phyloP scores from a whole-genome alignment of 2,888 invertebrate species.

The Pegoplata infirma region DNA sequence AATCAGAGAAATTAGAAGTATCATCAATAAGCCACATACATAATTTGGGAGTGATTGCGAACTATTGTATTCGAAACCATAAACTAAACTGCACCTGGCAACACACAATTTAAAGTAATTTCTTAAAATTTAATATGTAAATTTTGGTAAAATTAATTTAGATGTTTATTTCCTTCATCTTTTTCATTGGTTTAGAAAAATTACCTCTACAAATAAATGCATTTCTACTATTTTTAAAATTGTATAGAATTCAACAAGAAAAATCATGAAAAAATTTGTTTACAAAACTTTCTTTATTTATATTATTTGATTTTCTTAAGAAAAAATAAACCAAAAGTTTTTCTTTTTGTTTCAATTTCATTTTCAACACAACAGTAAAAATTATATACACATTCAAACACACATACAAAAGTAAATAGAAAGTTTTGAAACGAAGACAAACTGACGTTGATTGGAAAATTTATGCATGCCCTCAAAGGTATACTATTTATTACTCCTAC shows the following conservation, averaged over 20 bases:
- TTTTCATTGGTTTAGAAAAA: no score
- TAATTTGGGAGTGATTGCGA: no score
- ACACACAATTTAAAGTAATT: no score
- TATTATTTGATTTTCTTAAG: background rate
- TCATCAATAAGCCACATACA: no score
- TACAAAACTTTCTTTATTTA: slow-evolving; percentile 23
- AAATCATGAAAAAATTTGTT: slow-evolving; percentile 16
- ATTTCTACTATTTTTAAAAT: no score
- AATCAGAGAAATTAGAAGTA: no score
- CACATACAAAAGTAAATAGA: slow-evolving; percentile 31
- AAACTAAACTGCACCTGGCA: no score
- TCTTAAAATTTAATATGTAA: no score
- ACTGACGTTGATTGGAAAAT: slow-evolving; percentile 68
- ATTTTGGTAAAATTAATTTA: no score
- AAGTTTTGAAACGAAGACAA: slow-evolving; percentile 59
- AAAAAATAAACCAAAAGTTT: slow-evolving; percentile 5
- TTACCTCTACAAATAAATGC: no score
- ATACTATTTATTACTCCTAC: slow-evolving; percentile 47
- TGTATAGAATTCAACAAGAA: slow-evolving; percentile 6
- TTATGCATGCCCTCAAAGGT: slow-evolving; percentile 64
- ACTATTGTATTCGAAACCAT: no score
- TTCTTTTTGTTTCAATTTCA: slow-evolving; percentile 26
- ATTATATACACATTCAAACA: slow-evolving; percentile 19
- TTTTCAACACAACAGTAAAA: slow-evolving; percentile 23
- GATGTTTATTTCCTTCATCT: no score